phyloP scores from a whole-genome alignment of 2,113 vertebrate species.

The Rissa tridactyla region DNA sequence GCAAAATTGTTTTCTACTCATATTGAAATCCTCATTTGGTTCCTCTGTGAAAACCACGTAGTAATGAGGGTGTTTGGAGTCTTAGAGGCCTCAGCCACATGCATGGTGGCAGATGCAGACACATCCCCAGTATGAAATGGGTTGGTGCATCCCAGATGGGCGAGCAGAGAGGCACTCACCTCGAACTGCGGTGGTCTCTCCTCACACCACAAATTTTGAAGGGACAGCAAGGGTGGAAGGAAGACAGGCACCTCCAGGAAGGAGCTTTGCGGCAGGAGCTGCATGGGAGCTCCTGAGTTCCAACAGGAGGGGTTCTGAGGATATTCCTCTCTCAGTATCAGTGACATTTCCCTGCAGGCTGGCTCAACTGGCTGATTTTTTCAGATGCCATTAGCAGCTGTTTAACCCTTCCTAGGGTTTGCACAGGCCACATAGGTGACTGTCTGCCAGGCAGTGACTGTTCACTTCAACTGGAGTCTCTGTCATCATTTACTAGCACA shows the following conservation, averaged over 20 bases:
- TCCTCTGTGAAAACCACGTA: background rate
- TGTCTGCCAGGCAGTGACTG: background rate
- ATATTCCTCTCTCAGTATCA: background rate
- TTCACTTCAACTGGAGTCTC: background rate
- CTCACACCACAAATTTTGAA: background rate
- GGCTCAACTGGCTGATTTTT: background rate
- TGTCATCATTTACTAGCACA: background rate
- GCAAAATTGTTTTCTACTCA: background rate
- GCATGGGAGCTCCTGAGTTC: fast-evolving
- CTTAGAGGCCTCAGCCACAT: background rate
- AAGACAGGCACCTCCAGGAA: background rate
- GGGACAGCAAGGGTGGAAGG: background rate
- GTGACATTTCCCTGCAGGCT: background rate
- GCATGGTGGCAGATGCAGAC: background rate
- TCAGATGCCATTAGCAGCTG: background rate
- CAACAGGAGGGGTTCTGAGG: background rate
- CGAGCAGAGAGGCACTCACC: fast-evolving
- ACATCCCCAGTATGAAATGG: fast-evolving
- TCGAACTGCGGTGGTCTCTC: background rate
- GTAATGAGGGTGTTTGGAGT: fast-evolving
- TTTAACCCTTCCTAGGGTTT: background rate
- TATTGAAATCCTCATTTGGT: background rate
- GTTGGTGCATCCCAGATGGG: background rate
- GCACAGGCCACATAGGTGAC: background rate
- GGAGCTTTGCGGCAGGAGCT: background rate